Conservation (phyloP, 2,888 invertebrate species). For the Bhutanitis thaidina region DNA sequence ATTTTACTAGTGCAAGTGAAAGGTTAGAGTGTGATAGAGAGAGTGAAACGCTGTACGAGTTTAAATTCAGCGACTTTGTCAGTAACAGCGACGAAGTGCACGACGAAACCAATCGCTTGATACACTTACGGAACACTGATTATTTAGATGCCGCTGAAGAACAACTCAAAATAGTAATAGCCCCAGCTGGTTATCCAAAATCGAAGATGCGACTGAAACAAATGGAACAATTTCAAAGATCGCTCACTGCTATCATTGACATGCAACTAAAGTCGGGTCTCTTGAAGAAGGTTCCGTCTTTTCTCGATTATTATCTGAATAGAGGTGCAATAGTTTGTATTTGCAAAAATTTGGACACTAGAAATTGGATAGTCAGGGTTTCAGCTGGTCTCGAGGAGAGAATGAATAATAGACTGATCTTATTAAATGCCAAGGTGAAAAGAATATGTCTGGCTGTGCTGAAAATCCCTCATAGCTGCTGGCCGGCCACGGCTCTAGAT, state of each 20-base stretch:
- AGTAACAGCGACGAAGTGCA: constrained; percentile 52
- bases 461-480: constrained; percentile 53
- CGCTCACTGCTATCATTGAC: constrained; percentile 54
- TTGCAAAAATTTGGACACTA: constrained; percentile 58
- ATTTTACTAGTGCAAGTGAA: constrained; percentile 47
- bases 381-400: constrained; percentile 63
- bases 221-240: constrained; percentile 56
- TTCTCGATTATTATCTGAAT: constrained; percentile 64
- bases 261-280: constrained; percentile 63
- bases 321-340: constrained; percentile 66
- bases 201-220: constrained; percentile 57
- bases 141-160: constrained; percentile 63
- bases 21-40: constrained; percentile 26
- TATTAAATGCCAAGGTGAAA: constrained; percentile 58
- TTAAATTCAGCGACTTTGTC: constrained; percentile 54
- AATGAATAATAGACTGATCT: constrained; percentile 53
- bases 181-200: constrained; percentile 61
- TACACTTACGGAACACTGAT: constrained; percentile 54
- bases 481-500: constrained; percentile 60
- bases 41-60: constrained; percentile 46
- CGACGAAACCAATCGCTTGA: constrained; percentile 60
- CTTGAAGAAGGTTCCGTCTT: constrained; percentile 50
- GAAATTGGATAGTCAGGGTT: constrained; percentile 63
- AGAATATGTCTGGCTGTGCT: constrained; percentile 58
- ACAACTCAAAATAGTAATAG: constrained; percentile 54